Percentiles rank a stretch among this genome's conserved stretches.
Evolutionary conservation across 2,888 invertebrate species (phyloP).

Genomic region (Podotricha telesiphe): DNA sequence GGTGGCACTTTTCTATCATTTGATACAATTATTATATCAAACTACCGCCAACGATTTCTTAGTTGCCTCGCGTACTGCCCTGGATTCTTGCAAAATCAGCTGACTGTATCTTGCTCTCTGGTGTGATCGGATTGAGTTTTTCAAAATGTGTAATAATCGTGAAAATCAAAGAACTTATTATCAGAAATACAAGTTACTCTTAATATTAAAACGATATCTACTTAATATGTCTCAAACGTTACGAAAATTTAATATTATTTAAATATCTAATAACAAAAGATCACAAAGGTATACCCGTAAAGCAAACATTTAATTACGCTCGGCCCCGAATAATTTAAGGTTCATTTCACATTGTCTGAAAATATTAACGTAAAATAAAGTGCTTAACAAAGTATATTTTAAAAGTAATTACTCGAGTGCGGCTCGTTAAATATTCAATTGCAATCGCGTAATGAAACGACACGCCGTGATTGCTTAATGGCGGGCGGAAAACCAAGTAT

Average conservation of each 20-base stretch:
- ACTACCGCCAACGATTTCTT: no score
- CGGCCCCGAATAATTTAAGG: conserved; percentile 15
- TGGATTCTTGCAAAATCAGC: no score
- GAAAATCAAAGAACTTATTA: no score
- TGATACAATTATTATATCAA: no score
- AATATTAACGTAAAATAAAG: conserved; percentile 9
- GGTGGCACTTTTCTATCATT: no score
- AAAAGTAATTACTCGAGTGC: conserved; percentile 36
- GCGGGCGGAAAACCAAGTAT: conserved; percentile 1
- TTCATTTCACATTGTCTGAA: conserved; percentile 9
- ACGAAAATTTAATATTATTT: neutral
- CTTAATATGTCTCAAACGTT: no score
- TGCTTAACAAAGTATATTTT: conserved; percentile 28
- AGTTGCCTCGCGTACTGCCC: no score
- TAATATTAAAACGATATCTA: no score
- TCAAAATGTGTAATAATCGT: no score
- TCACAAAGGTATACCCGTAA: neutral
- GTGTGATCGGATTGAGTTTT: no score
- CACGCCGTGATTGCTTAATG: conserved; percentile 29
- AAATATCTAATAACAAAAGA: conserved; percentile 5
- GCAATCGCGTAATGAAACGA: conserved; percentile 37
- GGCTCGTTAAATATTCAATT: conserved; percentile 41
- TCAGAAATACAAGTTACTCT: neutral
- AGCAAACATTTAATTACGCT: conserved; percentile 6
- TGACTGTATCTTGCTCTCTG: no score